Percentiles rank a stretch among this genome's conserved stretches.
Evolutionary conservation across 1,140 invertebrate genomes (phyloP).

Genomic region (Drosophila azteca): DNA sequence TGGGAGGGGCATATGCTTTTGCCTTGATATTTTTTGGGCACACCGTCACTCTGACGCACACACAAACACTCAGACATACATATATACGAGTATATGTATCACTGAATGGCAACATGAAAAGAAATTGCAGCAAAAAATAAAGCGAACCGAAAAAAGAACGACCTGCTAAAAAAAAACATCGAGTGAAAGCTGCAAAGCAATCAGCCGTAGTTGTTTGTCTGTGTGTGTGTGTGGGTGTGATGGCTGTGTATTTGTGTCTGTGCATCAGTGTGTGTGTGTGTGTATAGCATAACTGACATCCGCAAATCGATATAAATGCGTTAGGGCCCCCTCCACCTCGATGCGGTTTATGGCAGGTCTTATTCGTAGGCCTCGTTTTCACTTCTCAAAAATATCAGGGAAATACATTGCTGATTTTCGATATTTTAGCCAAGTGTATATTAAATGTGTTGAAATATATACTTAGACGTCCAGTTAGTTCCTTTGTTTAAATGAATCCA

Average conservation of each 20-base stretch:
- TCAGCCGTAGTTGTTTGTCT: constrained; percentile 24
- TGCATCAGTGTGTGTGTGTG: constrained; percentile 10
- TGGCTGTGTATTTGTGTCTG: constrained; percentile 5
- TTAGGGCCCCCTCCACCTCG: constrained; percentile 2
- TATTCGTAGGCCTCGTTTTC: background rate
- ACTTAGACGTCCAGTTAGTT: too few relatives aligned
- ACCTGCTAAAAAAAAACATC: constrained; percentile 9
- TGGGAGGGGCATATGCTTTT: constrained; percentile 1
- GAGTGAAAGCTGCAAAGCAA: constrained; percentile 33
- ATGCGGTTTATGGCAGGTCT: constrained; percentile 6
- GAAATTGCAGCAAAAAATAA: constrained; percentile 43
- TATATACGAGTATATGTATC: constrained; percentile 31
- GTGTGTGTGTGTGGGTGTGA: background rate
- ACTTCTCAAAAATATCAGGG: background rate
- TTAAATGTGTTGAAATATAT: too few relatives aligned
- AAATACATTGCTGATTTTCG: constrained; percentile 15
- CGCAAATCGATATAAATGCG: constrained; percentile 40
- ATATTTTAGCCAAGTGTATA: background rate
- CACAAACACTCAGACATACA: background rate
- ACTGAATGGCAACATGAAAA: constrained; percentile 35
- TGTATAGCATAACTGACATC: constrained; percentile 33
- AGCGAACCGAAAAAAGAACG: constrained; percentile 7
- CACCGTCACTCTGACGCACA: background rate
- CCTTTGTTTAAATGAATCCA: too few relatives aligned
- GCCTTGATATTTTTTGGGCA: constrained; percentile 42